These are phyloP conservation scores for Mus minutoides DNA, from an alignment of 2,797 vertebrate species.

Conservation along the genomic window DNA sequence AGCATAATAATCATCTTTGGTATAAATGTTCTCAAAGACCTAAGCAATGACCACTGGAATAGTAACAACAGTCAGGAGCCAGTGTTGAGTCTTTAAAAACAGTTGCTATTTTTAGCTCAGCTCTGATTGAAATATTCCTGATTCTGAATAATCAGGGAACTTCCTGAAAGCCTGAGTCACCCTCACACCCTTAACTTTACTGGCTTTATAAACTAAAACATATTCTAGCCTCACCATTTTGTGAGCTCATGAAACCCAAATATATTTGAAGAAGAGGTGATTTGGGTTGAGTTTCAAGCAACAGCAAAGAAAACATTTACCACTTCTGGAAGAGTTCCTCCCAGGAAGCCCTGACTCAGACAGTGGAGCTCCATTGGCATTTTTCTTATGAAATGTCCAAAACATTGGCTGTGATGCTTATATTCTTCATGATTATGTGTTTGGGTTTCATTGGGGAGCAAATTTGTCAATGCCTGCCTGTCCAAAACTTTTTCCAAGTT, in stretches of 20 bases:
- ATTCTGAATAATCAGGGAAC: slow-evolving; percentile 84
- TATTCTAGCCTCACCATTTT: slow-evolving; percentile 80
- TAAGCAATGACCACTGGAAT: slow-evolving; percentile 52
- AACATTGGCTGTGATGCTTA: slow-evolving; percentile 21
- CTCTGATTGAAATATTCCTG: slow-evolving; percentile 85
- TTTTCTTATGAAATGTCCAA: slow-evolving; percentile 65
- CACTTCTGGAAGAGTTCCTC: slow-evolving; percentile 63
- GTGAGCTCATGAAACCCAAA: slow-evolving; percentile 76
- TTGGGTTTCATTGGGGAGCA: slow-evolving; percentile 10
- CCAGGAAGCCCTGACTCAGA: slow-evolving; percentile 57
- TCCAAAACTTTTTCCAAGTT: background rate
- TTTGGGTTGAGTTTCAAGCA: slow-evolving; percentile 72
- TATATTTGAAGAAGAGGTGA: slow-evolving; percentile 76
- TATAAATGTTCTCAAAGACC: background rate
- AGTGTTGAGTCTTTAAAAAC: slow-evolving; percentile 71
- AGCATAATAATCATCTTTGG: slow-evolving; percentile 35
- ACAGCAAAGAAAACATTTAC: slow-evolving; percentile 65
- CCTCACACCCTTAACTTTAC: slow-evolving; percentile 68
- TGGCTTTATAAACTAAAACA: slow-evolving; percentile 80
- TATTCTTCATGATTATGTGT: slow-evolving; percentile 31
- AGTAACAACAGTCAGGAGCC: slow-evolving; percentile 59
- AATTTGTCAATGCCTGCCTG: background rate
- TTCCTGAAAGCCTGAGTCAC: slow-evolving; percentile 84
- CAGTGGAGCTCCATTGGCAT: background rate
- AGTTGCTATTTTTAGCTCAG: slow-evolving; percentile 82